Evolutionary conservation across 2,797 vertebrate genomes (phyloP), one percentile per base, ranked within the genome.

Genomic region (Mallotus villosus): DNA sequence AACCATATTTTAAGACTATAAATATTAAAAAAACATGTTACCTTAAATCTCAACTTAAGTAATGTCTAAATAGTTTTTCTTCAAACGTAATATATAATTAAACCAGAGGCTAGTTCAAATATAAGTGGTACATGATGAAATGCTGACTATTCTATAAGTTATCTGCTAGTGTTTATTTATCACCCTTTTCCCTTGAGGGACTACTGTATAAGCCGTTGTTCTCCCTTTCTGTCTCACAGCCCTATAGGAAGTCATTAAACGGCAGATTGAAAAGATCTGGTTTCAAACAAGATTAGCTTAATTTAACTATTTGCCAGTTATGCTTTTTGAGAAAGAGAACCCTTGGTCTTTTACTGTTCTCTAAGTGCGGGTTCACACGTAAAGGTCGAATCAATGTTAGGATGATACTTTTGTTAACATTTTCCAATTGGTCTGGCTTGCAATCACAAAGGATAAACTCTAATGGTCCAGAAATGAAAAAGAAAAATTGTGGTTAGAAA

Each of bases 1-100:
- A 81, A 53, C 78, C 66, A 70, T 68, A 76, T 85, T 83, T 75
- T 76, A 73, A 72, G 79, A 77, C 79, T 84, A 14, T n/a, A 55
- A n/a, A 55, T 55, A 46, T 46, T 2, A 14, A 46, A 46, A 41
- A 46, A 12, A 46, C 41, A 46, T 2, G 12, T 46, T 46, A 46
- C 9, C 41, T 46, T 46, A 46, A 46, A 46, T 46, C 41, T 46
- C 41, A 46, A 46, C 7, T 55, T 1, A n/a, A 55, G 51, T 55
- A 3, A 55, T n/a, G 16, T 55, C 16, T 55, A 55, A n/a, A 55
- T 55, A 55, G 17, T 17, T 55, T 55, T 55, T 55, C 51, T 17
- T 55, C 8, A n/a, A 55, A 55, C 17, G 6, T 55, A 19, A n/a
- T 55, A 17, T 55, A 55, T 55, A n/a, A 55, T 17, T 55, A 55